These are phyloP conservation scores for Scartelaos histophorus DNA, from an alignment of 2,113 vertebrate species.

Conservation along the genomic window DNA sequence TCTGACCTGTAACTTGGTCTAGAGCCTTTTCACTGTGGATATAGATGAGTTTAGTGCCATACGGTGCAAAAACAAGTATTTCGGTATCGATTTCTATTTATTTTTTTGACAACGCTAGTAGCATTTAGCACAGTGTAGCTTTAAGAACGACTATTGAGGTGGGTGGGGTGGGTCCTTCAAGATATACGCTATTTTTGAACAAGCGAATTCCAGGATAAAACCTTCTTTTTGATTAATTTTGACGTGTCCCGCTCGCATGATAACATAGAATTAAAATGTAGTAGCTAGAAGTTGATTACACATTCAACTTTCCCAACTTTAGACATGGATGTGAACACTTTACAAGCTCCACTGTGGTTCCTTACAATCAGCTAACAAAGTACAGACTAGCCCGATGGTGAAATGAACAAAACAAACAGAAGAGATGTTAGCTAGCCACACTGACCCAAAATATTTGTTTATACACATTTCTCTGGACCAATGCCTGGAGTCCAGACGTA, in stretches of 20 bases:
- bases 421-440: neutral
- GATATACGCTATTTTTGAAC: neutral
- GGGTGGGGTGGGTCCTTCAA: too few relatives aligned
- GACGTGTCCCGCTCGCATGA: neutral
- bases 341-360: neutral
- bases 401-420: neutral
- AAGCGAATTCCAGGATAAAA: neutral
- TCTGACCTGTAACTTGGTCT: too few relatives aligned
- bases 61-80: too few relatives aligned
- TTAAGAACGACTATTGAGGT: neutral
- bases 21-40: too few relatives aligned
- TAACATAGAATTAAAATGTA: neutral
- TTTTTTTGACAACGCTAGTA: too few relatives aligned
- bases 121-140: too few relatives aligned
- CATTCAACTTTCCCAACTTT: neutral
- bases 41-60: too few relatives aligned
- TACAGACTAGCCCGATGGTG: neutral
- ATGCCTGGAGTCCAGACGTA: neutral
- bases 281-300: neutral
- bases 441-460: constrained; percentile 1
- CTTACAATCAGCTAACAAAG: neutral
- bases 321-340: neutral
- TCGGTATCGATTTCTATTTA: too few relatives aligned
- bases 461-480: neutral
- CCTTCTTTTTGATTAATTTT: neutral